A percentile compares a stretch with the other conserved stretches of the same genome.
phyloP scores from a whole-genome alignment of 2,888 invertebrate species.

The Acrobeloides nanus region DNA sequence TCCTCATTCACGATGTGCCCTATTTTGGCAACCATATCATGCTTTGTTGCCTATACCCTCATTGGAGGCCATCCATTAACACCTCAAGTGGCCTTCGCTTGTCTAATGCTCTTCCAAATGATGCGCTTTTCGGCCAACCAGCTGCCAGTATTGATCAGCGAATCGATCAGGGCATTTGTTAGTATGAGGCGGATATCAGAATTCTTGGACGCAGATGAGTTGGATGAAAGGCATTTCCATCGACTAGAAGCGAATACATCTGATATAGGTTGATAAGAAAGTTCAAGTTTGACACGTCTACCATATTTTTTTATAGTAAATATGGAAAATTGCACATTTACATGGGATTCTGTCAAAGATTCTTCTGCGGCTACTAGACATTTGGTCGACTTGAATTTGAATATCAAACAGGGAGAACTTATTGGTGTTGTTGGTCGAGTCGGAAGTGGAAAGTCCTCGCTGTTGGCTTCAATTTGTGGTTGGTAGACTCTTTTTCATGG shows the following conservation, averaged over 20 bases:
- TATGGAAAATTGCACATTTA: no score
- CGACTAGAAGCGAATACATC: not conserved
- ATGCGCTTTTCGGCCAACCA: conserved; percentile 72
- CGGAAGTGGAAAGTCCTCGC: conserved; percentile 62
- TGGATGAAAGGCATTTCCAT: conserved; percentile 18
- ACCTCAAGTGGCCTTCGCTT: conserved; percentile 67
- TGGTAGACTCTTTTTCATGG: conserved; percentile 59
- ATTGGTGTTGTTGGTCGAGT: conserved; percentile 58
- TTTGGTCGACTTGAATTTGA: conserved; percentile 62
- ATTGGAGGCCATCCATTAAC: conserved; percentile 65
- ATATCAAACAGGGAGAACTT: conserved; percentile 42
- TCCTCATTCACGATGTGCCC: no score
- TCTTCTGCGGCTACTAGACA: not conserved
- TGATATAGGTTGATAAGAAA: not conserved
- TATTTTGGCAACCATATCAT: conserved; percentile 51
- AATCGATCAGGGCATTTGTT: conserved; percentile 22
- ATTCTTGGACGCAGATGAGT: conserved; percentile 47
- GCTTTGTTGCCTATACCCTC: conserved; percentile 74
- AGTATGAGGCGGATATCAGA: conserved; percentile 40
- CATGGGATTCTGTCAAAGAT: not conserved
- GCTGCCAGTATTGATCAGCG: conserved; percentile 58
- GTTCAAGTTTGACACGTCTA: not conserved
- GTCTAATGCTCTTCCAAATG: conserved; percentile 76
- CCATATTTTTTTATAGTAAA: not conserved
- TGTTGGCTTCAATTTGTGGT: conserved; percentile 66